Conservation (phyloP, 2,113 vertebrate genomes). For the Oxyruncus cristatus region DNA sequence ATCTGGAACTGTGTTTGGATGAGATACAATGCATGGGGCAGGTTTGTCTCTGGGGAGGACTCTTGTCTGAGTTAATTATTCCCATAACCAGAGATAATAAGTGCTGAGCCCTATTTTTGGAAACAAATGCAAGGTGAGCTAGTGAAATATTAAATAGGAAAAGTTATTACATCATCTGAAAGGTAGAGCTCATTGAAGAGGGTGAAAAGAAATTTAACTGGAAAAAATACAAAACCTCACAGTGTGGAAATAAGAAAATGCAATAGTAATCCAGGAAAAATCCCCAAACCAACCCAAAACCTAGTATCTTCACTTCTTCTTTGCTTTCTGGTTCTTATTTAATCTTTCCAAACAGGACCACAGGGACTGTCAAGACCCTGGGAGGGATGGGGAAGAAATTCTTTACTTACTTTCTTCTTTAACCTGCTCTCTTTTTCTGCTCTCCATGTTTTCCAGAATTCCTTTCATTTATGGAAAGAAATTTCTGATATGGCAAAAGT, state of each 20-base stretch:
- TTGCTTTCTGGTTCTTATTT: not conserved
- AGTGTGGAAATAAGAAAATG: not conserved
- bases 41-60: not conserved
- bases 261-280: not conserved
- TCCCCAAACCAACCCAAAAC: not conserved
- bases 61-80: slow-evolving; percentile 1
- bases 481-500: not conserved
- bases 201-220: not conserved
- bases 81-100: not conserved
- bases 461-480: not conserved
- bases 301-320: not conserved
- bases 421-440: not conserved
- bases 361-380: not conserved
- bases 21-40: rapidly evolving
- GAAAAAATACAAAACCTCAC: not conserved
- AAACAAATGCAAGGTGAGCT: not conserved
- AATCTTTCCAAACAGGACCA: not conserved
- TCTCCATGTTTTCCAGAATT: not conserved
- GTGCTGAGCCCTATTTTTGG: not conserved
- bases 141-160: not conserved
- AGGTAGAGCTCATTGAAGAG: not conserved
- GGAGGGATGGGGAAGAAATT: not conserved
- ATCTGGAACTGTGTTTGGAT: not conserved
- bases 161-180: not conserved
- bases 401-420: not conserved